Evolutionary conservation across 2,888 invertebrate species (phyloP), one percentile per base, ranked within the genome.

Genomic region (Acanthosepion pharaonis): DNA sequence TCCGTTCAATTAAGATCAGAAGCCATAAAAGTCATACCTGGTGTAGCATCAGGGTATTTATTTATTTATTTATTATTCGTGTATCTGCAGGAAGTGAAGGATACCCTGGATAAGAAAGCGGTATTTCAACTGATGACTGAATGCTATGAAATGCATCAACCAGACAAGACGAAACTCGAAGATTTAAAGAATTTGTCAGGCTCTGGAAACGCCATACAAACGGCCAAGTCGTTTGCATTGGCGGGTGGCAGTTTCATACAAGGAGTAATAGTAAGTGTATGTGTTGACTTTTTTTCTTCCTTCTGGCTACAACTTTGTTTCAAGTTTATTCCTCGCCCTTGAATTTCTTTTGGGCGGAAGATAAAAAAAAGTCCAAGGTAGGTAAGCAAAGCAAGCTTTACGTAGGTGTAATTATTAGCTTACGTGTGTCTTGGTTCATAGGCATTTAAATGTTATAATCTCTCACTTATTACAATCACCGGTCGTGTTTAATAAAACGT

Each of bases 101-200:
- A 97, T 95, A 97, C 97, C 0, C 94, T 97, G 51, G 97, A 97
- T 95, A 97, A 97, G 95, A 97, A 97, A 93, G 97, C 97, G 9
- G 95, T 97, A 15, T 96, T 97, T 95, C 95, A 96, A 42, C 95
- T 97, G 92, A 97, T 97, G 97, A 96, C 96, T 1, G 97, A 97
- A 93, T 97, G 97, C 94, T 97, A 97, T 95, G 97, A 97, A 94
- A 96, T 97, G 95, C 97, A 97, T 94, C 96, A 96, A 94, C 95
- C 96, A 15, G 97, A 97, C 95, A 97, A 97, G 95, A 96, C 96
- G 94, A 96, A 96, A 95, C 95, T 96, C 48, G 96, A 96, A 95
- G 96, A 97, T 92, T 95, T 97, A 94, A 97, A 96, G 94, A 95
- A 96, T 92, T 96, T 96, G n/a, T 95, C 95, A 91, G 95, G 95